A percentile compares a stretch with the other conserved stretches of the same genome.
Evolutionary conservation across 2,888 invertebrate species (phyloP).

Genomic region (Lasioglossum figueresi): DNA sequence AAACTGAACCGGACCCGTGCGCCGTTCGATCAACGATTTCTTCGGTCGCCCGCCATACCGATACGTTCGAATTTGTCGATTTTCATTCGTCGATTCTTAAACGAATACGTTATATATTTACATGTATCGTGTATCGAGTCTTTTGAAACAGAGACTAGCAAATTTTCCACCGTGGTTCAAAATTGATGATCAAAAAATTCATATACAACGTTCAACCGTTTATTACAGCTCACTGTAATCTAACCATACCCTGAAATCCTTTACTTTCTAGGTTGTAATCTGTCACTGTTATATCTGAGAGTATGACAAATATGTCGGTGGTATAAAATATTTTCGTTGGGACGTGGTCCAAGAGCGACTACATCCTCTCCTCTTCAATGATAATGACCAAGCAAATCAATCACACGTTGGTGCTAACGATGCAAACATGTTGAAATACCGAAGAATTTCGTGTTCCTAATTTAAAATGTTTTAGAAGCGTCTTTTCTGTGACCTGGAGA

Average conservation of each 20-base stretch:
- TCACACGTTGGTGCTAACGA: not conserved
- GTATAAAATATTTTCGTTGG: not conserved
- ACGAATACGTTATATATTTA: too few relatives aligned
- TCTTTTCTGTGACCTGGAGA: not conserved
- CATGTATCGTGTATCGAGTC: not conserved
- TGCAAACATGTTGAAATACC: not conserved
- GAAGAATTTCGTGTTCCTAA: not conserved
- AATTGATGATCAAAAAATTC: not conserved
- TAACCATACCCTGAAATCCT: too few relatives aligned
- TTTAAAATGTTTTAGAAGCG: not conserved
- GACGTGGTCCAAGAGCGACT: not conserved
- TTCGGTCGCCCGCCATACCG: not conserved
- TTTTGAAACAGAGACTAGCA: not conserved
- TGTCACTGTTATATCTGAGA: not conserved
- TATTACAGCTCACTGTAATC: not conserved
- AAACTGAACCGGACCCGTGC: slow-evolving; percentile 4
- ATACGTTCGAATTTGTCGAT: not conserved
- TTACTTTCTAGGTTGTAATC: not conserved
- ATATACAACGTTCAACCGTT: not conserved
- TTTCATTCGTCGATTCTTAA: not conserved
- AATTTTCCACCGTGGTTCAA: not conserved
- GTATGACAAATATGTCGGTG: not conserved
- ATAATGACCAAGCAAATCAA: not conserved
- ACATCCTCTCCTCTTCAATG: not conserved
- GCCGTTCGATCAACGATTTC: not conserved